Percentiles rank a stretch among this genome's conserved stretches.
phyloP scores from a whole-genome alignment of 2,888 invertebrate genomes.

The Bedellia somnulentella region DNA sequence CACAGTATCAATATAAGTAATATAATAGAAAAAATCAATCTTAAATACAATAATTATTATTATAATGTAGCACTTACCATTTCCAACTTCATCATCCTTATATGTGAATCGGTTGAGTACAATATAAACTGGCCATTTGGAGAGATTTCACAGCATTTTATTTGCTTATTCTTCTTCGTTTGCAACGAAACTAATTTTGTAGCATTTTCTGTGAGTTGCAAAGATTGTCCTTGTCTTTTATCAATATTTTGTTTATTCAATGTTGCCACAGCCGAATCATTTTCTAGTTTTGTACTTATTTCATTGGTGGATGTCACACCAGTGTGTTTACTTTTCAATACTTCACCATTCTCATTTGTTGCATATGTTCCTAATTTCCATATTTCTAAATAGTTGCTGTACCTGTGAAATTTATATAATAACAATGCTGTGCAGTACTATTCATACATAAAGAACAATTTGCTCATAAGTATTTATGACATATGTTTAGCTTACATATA shows the following conservation, averaged over 20 bases:
- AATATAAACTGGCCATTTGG: slow-evolving; percentile 71
- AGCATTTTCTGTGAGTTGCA: slow-evolving; percentile 56
- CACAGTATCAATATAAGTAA: too few species aligned
- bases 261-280: slow-evolving; percentile 26
- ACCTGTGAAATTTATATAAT: too few species aligned
- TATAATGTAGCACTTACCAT: too few species aligned
- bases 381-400: slow-evolving; percentile 51
- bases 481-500: too few species aligned
- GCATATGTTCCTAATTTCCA: slow-evolving; percentile 58
- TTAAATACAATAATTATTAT: too few species aligned
- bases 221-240: slow-evolving; percentile 18
- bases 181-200: slow-evolving; percentile 70
- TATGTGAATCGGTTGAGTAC: slow-evolving; percentile 69
- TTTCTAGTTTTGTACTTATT: slow-evolving; percentile 20
- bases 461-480: too few species aligned
- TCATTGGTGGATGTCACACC: too few species aligned
- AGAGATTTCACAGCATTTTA: slow-evolving; percentile 71
- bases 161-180: slow-evolving; percentile 65
- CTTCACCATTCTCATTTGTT: slow-evolving; percentile 63
- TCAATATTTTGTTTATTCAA: slow-evolving; percentile 18
- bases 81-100: slow-evolving; percentile 69
- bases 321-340: slow-evolving; percentile 18
- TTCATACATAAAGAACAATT: too few species aligned
- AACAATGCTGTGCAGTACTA: too few species aligned
- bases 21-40: too few species aligned